Evolutionary conservation across 2,113 vertebrate genomes (phyloP), one percentile per base, ranked within the genome.

Genomic region (Pachycephala philippinensis): DNA sequence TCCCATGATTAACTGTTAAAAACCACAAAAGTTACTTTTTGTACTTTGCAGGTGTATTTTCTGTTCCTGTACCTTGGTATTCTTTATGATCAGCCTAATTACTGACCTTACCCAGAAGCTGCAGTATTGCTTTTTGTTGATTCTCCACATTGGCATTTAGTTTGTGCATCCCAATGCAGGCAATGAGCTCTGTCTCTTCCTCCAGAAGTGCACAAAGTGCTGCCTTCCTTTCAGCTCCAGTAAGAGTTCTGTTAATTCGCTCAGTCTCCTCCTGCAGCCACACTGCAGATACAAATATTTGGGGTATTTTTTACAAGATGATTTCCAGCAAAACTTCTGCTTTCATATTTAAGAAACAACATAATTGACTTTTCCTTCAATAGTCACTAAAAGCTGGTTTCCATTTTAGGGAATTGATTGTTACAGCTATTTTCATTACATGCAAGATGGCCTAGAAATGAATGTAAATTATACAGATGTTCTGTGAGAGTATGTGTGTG

Each of bases 191-290:
- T 6, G 97, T 96, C 96, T 99, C 99, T 97, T 99, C 96, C 50
- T 99, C 98, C 93, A 99, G 92, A 71, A 99, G 98, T n/a, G 90
- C 96, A 86, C 98, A 99, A 40, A 99, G 97, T 11, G 98, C 98
- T 7, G 98, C 98, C 92, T 99, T 99, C 96, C 98, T 98, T 97
- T 99, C 98, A 2, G 98, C 98, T 71, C 99, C 99, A 69, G 54
- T 94, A 42, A 98, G 94, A 70, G 84, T 89, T 7, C 84, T 92
- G 93, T 98, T 98, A 94, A 99, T 99, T 26, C 4, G 50, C 42
- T 96, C 89, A 42, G 97, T 81, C 96, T 99, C 98, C 89, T 99
- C 98, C 42, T 84, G 64, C 78, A 97, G 94, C 99, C 99, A 99
- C 42, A 97, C 99, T 99, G 95, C 15, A 97, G 52, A 72, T 13